A percentile compares a stretch with the other conserved stretches of the same genome.
These are phyloP conservation scores for Temnothorax ravouxi DNA, from an alignment of 2,888 invertebrate species.

Conservation along the genomic window DNA sequence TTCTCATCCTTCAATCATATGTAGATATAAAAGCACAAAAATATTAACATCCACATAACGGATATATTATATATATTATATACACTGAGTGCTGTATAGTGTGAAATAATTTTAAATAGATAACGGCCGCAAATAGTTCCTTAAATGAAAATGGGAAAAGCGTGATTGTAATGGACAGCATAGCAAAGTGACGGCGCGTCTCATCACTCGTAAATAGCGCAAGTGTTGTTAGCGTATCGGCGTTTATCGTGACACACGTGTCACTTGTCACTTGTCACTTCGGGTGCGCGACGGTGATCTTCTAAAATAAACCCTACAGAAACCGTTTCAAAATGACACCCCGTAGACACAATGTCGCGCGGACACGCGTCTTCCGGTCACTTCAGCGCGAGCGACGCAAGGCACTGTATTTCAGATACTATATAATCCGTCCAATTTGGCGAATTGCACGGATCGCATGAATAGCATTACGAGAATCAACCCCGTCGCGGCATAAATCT, in stretches of 20 bases:
- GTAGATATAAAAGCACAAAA: neutral
- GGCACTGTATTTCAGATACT: conserved; percentile 26
- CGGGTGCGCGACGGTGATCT: neutral
- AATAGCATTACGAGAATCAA: conserved; percentile 48
- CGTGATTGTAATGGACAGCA: neutral
- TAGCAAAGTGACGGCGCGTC: conserved; percentile 6
- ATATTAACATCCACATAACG: neutral
- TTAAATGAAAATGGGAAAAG: neutral
- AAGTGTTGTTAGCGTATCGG: neutral
- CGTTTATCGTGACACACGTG: conserved; percentile 28
- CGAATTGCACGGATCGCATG: conserved; percentile 42
- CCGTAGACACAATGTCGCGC: conserved; percentile 1
- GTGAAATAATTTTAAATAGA: neutral
- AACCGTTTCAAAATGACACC: neutral
- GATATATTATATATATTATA: neutral
- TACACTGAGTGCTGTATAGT: neutral
- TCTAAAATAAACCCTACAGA: conserved; percentile 21
- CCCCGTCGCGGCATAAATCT: conserved; percentile 33
- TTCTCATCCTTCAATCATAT: neutral
- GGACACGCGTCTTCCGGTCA: conserved; percentile 1
- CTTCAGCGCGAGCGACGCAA: neutral
- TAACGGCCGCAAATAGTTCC: neutral
- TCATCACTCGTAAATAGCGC: conserved; percentile 21
- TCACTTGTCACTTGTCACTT: conserved; percentile 31
- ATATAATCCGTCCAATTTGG: conserved; percentile 41